Evolutionary conservation across 2,888 invertebrate species (phyloP), one percentile per base, ranked within the genome.

Genomic region (Plemyria rubiginata): DNA sequence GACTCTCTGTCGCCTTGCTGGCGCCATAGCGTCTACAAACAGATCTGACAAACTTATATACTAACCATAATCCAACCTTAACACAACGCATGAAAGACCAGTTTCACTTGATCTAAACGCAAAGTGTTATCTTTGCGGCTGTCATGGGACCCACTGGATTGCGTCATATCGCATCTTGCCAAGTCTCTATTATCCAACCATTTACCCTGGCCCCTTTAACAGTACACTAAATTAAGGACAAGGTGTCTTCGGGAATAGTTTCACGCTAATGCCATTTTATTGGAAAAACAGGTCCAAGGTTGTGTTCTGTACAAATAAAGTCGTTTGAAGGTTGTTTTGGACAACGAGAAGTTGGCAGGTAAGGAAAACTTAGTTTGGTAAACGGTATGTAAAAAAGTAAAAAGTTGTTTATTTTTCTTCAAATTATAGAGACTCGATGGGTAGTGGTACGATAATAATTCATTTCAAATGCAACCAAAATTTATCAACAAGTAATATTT

Each of bases 151-250:
- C 68, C 68, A 66, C 72, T 77, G 76, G 67, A 81, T 84, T 81
- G 71, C 85, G 83, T 86, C 84, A 84, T 76, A 54, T 70, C 67
- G 74, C 70, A 70, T 77, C 77, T 77, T 82, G 80, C 79, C 80
- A 83, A 79, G 78, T 79, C 43, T 75, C 73, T 65, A 15, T 50
- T 62, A 70, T 53, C 28, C 43, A 64, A 67, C 83, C 80, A 83
- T 59, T 62, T 77, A 78, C 52, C 29, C 54, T 74, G 83, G 65
- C 40, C 84, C 68, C 60, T 45, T 40, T 57, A 65, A 56, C 56
- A 52, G 53, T 60, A 56, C 32, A 50, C 66, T 41, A 41, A 41
- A 64, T 55, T 55, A 60, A 62, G 68, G 48, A 55, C 40, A 28
- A 64, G 40, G 74, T 75, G 57, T 75, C 75, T 67, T 59, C 32